These are phyloP conservation scores for Eilema sororculum DNA, from an alignment of 2,888 invertebrate genomes.

Conservation along the genomic window DNA sequence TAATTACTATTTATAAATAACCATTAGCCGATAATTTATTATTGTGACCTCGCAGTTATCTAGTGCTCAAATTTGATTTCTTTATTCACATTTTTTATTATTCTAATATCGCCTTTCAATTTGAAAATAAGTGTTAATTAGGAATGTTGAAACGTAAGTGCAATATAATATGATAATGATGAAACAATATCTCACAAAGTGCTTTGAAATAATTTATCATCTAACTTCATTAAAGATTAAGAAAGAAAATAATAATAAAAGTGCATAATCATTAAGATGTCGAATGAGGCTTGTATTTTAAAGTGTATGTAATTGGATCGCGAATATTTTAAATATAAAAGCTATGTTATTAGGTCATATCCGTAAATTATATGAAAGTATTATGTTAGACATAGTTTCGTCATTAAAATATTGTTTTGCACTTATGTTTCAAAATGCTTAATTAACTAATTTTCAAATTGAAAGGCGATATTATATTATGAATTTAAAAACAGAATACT, in stretches of 20 bases:
- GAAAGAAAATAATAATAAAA: too few relatives aligned
- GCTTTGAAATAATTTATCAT: neutral
- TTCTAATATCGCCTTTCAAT: neutral
- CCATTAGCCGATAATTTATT: neutral
- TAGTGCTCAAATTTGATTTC: neutral
- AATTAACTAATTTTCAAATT: neutral
- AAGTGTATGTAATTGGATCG: too few relatives aligned
- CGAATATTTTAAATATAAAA: too few relatives aligned
- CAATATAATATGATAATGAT: neutral
- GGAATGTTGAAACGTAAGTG: neutral
- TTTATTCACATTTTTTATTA: neutral
- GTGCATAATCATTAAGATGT: too few relatives aligned
- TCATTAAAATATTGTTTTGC: neutral
- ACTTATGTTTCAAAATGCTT: conserved; percentile 1
- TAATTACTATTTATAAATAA: neutral
- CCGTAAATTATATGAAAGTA: neutral
- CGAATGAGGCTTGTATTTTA: too few relatives aligned
- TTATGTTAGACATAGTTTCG: neutral
- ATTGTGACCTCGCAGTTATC: neutral
- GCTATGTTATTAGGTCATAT: too few relatives aligned
- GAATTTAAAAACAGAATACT: too few relatives aligned
- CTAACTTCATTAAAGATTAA: too few relatives aligned
- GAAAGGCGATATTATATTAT: neutral
- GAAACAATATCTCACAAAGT: neutral
- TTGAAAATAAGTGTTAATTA: conserved; percentile 1